phyloP scores from a whole-genome alignment of 2,888 invertebrate species.

The Drosophila borborema region DNA sequence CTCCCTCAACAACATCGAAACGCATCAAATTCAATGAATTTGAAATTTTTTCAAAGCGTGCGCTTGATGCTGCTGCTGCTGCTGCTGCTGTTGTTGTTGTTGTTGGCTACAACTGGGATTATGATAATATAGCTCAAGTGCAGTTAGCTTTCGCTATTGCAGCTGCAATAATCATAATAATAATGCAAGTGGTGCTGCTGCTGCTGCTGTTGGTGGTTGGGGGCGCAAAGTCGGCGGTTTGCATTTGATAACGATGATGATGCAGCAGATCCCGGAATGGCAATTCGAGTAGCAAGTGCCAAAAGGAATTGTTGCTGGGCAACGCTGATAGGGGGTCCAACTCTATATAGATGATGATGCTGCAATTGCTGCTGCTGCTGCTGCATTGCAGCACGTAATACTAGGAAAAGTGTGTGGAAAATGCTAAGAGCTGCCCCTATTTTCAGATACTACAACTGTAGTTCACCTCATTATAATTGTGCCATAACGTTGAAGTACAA shows the following conservation, averaged over 20 bases:
- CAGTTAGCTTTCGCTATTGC: conserved; percentile 70
- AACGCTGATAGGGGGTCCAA: background rate
- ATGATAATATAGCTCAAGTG: conserved; percentile 76
- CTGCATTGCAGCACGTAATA: conserved; percentile 40
- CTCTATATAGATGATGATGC: conserved; percentile 11
- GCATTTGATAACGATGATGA: conserved; percentile 71
- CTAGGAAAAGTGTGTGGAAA: conserved; percentile 46
- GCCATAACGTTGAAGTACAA: conserved; percentile 25
- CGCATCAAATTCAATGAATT: conserved; percentile 75
- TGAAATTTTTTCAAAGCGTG: conserved; percentile 55
- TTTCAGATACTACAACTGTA: background rate
- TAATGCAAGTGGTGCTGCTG: conserved; percentile 58
- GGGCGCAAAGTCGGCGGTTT: conserved; percentile 34
- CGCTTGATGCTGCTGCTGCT: conserved; percentile 11
- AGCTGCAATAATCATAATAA: conserved; percentile 73
- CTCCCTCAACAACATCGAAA: conserved; percentile 22
- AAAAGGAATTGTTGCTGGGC: conserved; percentile 19
- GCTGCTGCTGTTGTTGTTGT: conserved; percentile 38
- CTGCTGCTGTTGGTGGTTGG: conserved; percentile 22
- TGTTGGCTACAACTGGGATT: conserved; percentile 63
- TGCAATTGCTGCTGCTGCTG: background rate
- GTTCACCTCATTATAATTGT: conserved; percentile 43
- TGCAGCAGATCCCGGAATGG: conserved; percentile 48
- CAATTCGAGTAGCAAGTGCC: conserved; percentile 32
- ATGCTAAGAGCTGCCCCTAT: background rate